A percentile compares a stretch with the other conserved stretches of the same genome.
These are phyloP conservation scores for Campoletis sonorensis DNA, from an alignment of 1,140 invertebrate species.

Conservation along the genomic window DNA sequence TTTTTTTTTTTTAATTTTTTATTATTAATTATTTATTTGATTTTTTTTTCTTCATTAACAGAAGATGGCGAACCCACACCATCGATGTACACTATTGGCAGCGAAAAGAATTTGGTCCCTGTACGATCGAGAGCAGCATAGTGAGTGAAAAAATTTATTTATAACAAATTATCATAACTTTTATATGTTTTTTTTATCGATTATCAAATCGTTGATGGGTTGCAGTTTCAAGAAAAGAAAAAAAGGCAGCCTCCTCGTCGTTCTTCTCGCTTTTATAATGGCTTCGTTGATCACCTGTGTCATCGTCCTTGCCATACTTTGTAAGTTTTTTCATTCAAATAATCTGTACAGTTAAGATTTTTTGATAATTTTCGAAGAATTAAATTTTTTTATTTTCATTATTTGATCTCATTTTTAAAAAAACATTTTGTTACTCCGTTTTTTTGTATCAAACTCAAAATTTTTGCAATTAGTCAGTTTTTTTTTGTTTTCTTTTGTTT, in stretches of 20 bases:
- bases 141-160: slow-evolving; percentile 61
- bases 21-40: slow-evolving; percentile 20
- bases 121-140: slow-evolving; percentile 67
- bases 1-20: too few species aligned
- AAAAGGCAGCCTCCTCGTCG: slow-evolving; percentile 45
- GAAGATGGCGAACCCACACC: slow-evolving; percentile 51
- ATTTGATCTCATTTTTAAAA: too few species aligned
- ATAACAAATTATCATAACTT: not conserved
- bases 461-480: too few species aligned
- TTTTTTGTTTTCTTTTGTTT: too few species aligned
- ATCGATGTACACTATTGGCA: slow-evolving; percentile 67
- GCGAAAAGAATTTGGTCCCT: slow-evolving; percentile 64
- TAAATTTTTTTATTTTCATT: too few species aligned
- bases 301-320: slow-evolving; percentile 60
- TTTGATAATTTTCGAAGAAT: too few species aligned
- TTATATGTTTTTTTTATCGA: not conserved
- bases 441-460: too few species aligned
- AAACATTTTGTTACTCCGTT: too few species aligned
- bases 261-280: slow-evolving; percentile 51
- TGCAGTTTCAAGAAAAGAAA: slow-evolving; percentile 62
- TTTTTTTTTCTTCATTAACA: slow-evolving; percentile 51
- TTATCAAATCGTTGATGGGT: slow-evolving; percentile 33
- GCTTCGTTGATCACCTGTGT: slow-evolving; percentile 50
- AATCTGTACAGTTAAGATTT: not conserved
- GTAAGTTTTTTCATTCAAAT: slow-evolving; percentile 58